A percentile compares a stretch with the other conserved stretches of the same genome.
Conservation (phyloP, 2,888 invertebrate species). For the Eupithecia insigniata region DNA sequence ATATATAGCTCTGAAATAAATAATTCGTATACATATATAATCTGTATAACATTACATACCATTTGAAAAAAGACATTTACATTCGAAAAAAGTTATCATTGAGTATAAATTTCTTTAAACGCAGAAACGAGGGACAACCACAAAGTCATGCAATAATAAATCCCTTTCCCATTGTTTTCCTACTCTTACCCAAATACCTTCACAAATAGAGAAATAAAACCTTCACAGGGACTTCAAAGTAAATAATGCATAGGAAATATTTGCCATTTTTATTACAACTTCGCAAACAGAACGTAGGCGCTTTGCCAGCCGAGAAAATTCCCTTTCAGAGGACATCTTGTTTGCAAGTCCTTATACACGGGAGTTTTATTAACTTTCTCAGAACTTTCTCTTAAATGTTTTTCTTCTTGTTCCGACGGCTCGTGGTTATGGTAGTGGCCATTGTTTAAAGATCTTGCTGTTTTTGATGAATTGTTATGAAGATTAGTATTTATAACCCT, state of each 20-base stretch:
- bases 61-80: too few species aligned
- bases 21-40: too few species aligned
- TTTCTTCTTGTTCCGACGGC: slow-evolving; percentile 8
- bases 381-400: slow-evolving; percentile 43
- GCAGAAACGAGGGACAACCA: background rate
- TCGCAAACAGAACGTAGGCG: slow-evolving; percentile 34
- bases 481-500: too few species aligned
- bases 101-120: too few species aligned
- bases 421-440: background rate
- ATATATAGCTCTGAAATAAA: too few species aligned
- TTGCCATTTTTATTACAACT: slow-evolving; percentile 37
- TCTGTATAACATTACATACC: too few species aligned
- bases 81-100: background rate
- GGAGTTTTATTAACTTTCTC: slow-evolving; percentile 43
- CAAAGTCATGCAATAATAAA: background rate
- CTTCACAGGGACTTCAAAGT: slow-evolving; percentile 28
- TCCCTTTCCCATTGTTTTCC: background rate
- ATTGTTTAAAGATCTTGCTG: background rate
- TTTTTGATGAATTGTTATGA: too few species aligned
- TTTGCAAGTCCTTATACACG: slow-evolving; percentile 43
- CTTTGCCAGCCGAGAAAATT: slow-evolving; percentile 34
- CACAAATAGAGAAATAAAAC: slow-evolving; percentile 15
- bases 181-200: slow-evolving; percentile 1
- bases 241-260: slow-evolving; percentile 34
- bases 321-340: slow-evolving; percentile 41